Conservation (phyloP, 2,888 invertebrate genomes). For the Coenonympha glycerion region DNA sequence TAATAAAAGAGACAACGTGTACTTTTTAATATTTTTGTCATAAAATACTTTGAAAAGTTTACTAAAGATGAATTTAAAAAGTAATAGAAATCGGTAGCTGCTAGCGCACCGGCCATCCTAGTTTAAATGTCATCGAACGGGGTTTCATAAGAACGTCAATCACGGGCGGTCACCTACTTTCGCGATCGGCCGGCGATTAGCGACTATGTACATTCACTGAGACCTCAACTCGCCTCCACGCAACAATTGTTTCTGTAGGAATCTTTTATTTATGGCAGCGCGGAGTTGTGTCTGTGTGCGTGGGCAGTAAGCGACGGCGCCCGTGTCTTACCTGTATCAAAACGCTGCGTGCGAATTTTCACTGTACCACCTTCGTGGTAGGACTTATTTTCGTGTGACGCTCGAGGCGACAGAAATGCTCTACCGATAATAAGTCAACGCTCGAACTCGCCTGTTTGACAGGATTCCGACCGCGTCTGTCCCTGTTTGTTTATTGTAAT, state of each 20-base stretch:
- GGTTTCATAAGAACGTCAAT: conserved; percentile 73
- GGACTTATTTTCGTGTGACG: conserved; percentile 36
- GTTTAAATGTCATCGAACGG: conserved; percentile 74
- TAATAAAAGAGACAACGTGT: not conserved
- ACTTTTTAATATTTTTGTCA: not conserved
- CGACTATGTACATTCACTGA: conserved; percentile 67
- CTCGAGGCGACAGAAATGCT: conserved; percentile 59
- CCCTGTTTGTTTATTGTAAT: conserved; percentile 77
- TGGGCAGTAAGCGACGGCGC: conserved; percentile 57
- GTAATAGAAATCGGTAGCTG: too few relatives aligned
- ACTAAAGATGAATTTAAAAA: not conserved
- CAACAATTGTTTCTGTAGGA: conserved; percentile 76
- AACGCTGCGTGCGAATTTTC: conserved; percentile 30
- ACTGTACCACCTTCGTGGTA: conserved; percentile 34
- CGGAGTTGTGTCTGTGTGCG: conserved; percentile 57
- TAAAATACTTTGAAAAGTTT: not conserved
- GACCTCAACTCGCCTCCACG: conserved; percentile 72
- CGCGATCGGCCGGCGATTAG: conserved; percentile 74
- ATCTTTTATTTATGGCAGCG: conserved; percentile 75
- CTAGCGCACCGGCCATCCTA: conserved; percentile 57
- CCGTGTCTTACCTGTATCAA: conserved; percentile 70
- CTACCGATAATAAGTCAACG: conserved; percentile 76
- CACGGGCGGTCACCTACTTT: conserved; percentile 76
- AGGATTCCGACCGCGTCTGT: conserved; percentile 77
- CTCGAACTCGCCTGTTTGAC: conserved; percentile 76